phyloP scores from a whole-genome alignment of 2,113 vertebrate species.

The Halichoeres trimaculatus region DNA sequence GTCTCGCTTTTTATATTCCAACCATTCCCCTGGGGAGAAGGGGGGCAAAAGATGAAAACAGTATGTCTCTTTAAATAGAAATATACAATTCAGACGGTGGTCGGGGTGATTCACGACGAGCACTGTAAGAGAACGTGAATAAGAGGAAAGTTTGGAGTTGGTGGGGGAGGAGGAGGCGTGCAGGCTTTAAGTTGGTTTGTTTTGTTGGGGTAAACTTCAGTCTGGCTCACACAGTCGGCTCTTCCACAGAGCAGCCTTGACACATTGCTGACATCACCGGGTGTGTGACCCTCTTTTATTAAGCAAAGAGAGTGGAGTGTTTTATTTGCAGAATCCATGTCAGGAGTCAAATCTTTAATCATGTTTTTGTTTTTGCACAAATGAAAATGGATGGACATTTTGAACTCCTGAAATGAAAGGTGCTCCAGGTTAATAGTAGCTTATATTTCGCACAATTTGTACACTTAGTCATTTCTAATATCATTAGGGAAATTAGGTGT shows the following conservation, averaged over 20 bases:
- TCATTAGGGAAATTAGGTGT: slow-evolving; percentile 86
- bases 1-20: slow-evolving; percentile 94
- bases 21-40: slow-evolving; percentile 86
- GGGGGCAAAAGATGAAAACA: slow-evolving; percentile 85
- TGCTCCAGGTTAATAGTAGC: slow-evolving; percentile 83
- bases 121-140: slow-evolving; percentile 10
- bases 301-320: slow-evolving; percentile 63
- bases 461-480: slow-evolving; percentile 86
- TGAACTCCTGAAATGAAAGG: slow-evolving; percentile 80
- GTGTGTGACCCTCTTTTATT: slow-evolving; percentile 67
- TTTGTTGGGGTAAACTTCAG: slow-evolving; percentile 61
- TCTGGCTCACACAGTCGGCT: slow-evolving; percentile 47
- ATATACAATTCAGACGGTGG: slow-evolving; percentile 65
- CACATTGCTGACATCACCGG: slow-evolving; percentile 58
- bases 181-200: slow-evolving; percentile 36
- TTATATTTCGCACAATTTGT: slow-evolving; percentile 83
- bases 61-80: slow-evolving; percentile 80
- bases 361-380: slow-evolving; percentile 82
- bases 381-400: slow-evolving; percentile 82
- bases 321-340: slow-evolving; percentile 82
- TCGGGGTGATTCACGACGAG: slow-evolving; percentile 66
- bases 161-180: not conserved
- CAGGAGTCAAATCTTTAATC: slow-evolving; percentile 82
- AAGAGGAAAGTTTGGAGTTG: slow-evolving; percentile 61
- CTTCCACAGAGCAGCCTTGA: slow-evolving; percentile 49